phyloP scores from a whole-genome alignment of 2,888 invertebrate species.

The Miltochrista miniata region DNA sequence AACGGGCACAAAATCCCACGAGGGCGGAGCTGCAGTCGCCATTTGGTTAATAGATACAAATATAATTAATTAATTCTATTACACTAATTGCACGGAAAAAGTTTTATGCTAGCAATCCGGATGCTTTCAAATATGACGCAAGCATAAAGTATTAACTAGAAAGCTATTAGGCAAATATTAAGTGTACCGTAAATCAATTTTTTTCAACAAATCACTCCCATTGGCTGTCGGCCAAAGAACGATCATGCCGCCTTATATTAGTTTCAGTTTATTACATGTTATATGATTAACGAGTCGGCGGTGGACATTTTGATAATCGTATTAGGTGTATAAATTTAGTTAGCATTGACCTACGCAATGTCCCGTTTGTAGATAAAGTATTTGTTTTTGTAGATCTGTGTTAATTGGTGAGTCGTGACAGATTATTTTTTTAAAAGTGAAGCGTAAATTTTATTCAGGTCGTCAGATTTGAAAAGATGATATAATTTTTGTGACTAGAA shows the following conservation, averaged over 20 bases:
- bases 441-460: not conserved
- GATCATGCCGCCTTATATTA: constrained; percentile 28
- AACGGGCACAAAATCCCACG: no score
- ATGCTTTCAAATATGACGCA: not conserved
- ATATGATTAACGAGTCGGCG: constrained; percentile 29
- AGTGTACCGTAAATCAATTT: constrained; percentile 32
- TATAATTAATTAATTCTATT: no score
- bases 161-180: constrained; percentile 20
- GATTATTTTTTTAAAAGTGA: not conserved
- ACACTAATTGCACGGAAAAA: not conserved
- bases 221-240: constrained; percentile 25
- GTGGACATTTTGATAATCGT: constrained; percentile 25
- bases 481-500: no score
- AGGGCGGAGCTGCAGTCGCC: no score
- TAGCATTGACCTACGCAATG: constrained; percentile 34
- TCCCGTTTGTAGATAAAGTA: constrained; percentile 3
- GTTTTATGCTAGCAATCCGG: not conserved
- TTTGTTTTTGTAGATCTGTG: not conserved
- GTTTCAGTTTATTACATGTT: constrained; percentile 33
- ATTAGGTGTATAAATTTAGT: not conserved
- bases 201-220: constrained; percentile 22
- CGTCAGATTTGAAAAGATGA: not conserved
- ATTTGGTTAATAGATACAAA: no score
- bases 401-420: not conserved
- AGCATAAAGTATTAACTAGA: constrained; percentile 14